Evolutionary conservation across 2,888 invertebrate species (phyloP).

Genomic region (Chelonus formosanus): DNA sequence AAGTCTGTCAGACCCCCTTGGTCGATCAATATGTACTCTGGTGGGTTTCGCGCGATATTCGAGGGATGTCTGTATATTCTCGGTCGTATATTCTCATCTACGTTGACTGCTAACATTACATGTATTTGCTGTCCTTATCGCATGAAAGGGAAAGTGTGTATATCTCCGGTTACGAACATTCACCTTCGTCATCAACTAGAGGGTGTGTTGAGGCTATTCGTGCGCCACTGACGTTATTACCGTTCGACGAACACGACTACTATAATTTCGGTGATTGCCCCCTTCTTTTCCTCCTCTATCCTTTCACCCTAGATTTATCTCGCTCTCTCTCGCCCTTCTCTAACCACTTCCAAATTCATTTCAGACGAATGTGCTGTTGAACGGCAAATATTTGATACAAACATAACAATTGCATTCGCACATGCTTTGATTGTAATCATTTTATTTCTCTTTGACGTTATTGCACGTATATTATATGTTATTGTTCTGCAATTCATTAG

Average conservation of each 20-base stretch:
- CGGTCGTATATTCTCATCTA: conserved; percentile 19
- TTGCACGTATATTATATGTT: not conserved
- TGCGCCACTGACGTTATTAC: conserved; percentile 24
- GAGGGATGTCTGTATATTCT: conserved; percentile 17
- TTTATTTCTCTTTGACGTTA: not conserved
- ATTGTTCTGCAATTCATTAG: conserved; percentile 11
- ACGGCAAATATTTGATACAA: conserved; percentile 11
- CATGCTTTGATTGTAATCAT: conserved; percentile 11
- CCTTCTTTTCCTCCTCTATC: not conserved
- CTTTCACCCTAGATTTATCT: not conserved
- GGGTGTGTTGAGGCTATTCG: conserved; percentile 16
- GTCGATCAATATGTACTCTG: conserved; percentile 59
- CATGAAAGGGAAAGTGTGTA: conserved; percentile 30
- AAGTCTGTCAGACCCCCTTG: conserved; percentile 47
- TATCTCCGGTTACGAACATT: conserved; percentile 8
- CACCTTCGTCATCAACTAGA: conserved; percentile 1
- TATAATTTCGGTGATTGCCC: conserved; percentile 30
- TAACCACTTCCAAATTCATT: not conserved
- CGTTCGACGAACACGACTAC: conserved; percentile 24
- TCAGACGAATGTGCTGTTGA: conserved; percentile 1
- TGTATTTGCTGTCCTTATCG: conserved; percentile 7
- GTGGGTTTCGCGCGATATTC: conserved; percentile 24
- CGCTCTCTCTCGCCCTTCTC: not conserved
- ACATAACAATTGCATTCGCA: not conserved
- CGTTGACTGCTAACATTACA: conserved; percentile 3